Conservation (phyloP, 1,140 invertebrate species). For the Prorops nasuta region DNA sequence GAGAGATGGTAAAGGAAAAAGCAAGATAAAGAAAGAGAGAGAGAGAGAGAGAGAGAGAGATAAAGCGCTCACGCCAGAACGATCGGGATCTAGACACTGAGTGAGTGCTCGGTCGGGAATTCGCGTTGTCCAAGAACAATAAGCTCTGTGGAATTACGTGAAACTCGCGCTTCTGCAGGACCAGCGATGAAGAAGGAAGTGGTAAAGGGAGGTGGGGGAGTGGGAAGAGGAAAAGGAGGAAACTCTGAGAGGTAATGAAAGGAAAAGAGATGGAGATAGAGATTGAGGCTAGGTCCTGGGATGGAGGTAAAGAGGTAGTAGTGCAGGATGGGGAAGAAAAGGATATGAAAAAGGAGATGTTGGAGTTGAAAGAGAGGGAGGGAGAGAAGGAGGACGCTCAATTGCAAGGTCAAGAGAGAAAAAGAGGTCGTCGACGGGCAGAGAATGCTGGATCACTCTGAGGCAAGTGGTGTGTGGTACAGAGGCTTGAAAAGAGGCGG, state of each 20-base stretch:
- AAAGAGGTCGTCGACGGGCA: neutral
- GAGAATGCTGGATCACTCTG: neutral
- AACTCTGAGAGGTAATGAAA: neutral
- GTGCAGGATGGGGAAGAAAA: neutral
- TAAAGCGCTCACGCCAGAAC: neutral
- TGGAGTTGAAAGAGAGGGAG: neutral
- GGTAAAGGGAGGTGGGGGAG: neutral
- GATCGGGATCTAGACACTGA: neutral
- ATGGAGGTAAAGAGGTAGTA: no score
- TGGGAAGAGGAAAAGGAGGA: neutral
- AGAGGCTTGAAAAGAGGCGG: neutral
- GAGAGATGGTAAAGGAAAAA: neutral
- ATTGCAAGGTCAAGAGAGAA: neutral
- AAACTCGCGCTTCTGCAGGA: neutral
- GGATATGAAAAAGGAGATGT: neutral
- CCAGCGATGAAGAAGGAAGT: neutral
- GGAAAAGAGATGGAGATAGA: neutral
- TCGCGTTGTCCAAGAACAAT: conserved; percentile 3
- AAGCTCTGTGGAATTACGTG: conserved; percentile 2
- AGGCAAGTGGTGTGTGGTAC: neutral
- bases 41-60: conserved; percentile 1
- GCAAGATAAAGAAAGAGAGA: neutral
- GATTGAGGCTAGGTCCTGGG: no score
- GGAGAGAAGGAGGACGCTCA: neutral
- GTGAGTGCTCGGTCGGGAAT: neutral